A percentile compares a stretch with the other conserved stretches of the same genome.
Evolutionary conservation across 1,140 invertebrate species (phyloP).

Genomic region (Conus ventricosus): DNA sequence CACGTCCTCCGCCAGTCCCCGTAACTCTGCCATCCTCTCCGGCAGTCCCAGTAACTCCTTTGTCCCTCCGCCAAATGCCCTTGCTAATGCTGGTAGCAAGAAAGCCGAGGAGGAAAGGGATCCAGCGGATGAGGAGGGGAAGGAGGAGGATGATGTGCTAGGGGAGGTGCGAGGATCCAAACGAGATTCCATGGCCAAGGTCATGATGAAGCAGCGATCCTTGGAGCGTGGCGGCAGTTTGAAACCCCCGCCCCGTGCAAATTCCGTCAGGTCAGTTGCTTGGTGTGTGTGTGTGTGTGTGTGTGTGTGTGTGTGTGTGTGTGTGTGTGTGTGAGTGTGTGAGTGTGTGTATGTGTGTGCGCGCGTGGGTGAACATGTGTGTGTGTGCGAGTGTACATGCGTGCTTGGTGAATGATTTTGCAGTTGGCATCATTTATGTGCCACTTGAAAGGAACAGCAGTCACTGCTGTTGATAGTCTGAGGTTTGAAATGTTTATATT

Average conservation of each 20-base stretch:
- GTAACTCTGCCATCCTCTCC: conserved; percentile 25
- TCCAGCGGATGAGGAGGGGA: conserved; percentile 5
- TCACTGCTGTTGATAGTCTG: no score
- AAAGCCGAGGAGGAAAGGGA: conserved; percentile 31
- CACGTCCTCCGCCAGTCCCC: conserved; percentile 20
- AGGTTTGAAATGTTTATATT: no score
- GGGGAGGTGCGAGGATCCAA: not conserved
- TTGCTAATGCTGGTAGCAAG: not conserved
- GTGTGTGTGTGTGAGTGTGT: no score
- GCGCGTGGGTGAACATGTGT: not conserved
- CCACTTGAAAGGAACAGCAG: no score
- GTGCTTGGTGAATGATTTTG: not conserved
- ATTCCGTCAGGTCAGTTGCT: conserved; percentile 48
- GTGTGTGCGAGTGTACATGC: not conserved
- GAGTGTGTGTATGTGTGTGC: no score
- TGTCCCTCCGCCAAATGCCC: no score
- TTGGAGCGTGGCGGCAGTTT: conserved; percentile 62
- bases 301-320: no score
- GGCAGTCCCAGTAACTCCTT: not conserved
- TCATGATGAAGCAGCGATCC: conserved; percentile 55
- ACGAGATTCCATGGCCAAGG: conserved; percentile 9
- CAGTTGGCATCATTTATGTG: not conserved
- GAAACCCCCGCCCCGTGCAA: conserved; percentile 61
- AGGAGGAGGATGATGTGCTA: conserved; percentile 14
- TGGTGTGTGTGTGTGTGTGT: no score